A percentile compares a stretch with the other conserved stretches of the same genome.
Evolutionary conservation across 2,113 vertebrate species (phyloP).

Genomic region (Rhea pennata): DNA sequence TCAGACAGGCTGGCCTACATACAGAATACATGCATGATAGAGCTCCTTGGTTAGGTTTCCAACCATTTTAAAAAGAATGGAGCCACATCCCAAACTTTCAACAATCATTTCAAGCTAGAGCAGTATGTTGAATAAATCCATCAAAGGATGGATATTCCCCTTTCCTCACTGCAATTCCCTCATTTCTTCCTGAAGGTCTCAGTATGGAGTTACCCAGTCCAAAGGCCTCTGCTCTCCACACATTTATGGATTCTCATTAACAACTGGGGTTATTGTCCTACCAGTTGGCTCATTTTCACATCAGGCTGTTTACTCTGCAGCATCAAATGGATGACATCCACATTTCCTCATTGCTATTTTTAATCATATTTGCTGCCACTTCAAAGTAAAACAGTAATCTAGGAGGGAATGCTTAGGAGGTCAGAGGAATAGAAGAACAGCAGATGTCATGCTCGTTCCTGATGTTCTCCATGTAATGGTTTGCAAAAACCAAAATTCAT

Average conservation of each 20-base stretch:
- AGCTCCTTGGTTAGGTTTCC: background rate
- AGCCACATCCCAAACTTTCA: background rate
- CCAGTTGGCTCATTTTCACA: background rate
- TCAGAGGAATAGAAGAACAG: background rate
- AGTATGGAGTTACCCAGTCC: background rate
- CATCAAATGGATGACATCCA: constrained; percentile 42
- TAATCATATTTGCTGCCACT: constrained; percentile 35
- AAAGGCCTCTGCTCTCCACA: background rate
- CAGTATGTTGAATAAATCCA: background rate
- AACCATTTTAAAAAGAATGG: background rate
- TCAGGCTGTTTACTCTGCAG: constrained; percentile 26
- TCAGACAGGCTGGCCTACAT: background rate
- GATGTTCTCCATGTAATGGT: background rate
- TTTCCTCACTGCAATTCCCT: background rate
- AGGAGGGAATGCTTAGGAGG: background rate
- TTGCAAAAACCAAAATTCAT: background rate
- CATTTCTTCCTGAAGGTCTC: background rate
- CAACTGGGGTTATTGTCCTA: background rate
- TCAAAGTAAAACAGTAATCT: constrained; percentile 42
- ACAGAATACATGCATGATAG: background rate
- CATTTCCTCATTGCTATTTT: constrained; percentile 39
- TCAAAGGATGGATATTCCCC: background rate
- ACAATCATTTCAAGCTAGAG: background rate
- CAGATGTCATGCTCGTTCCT: background rate
- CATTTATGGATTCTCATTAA: background rate